Evolutionary conservation across 1,140 invertebrate species (phyloP), one percentile per base, ranked within the genome.

Genomic region (Drosophila triauraria): DNA sequence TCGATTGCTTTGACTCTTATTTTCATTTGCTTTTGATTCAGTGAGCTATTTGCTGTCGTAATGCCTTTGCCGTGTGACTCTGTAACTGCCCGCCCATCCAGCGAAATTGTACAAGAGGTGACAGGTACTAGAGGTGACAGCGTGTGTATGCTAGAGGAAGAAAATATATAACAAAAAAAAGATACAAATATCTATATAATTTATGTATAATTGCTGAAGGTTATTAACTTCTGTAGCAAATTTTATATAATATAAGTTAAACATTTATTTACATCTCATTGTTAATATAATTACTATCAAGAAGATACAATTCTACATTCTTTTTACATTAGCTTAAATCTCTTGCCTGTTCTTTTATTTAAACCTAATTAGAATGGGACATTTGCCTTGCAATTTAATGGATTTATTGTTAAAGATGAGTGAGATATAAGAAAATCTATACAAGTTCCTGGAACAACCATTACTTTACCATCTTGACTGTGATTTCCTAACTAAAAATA

Each of bases 11-110:
- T 17, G 43, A 54, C 75, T 67, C 6, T 56, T 32, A 51, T 58
- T 60, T 72, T 43, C 27, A 57, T 72, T 74, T 72, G 72, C n/a
- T 44, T 67, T 77, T 77, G 50, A 76, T 77, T 57, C 56, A 60
- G 56, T 69, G 50, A 61, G 74, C 75, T 40, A 78, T 78, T 78
- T 78, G 74, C 40, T 78, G 48, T 59, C 63, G 75, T 60, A 77
- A 77, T 78, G 56, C 56, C 58, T 50, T 60, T 67, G 63, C 74
- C 50, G 46, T 59, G 74, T 27, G 75, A 77, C 63, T 77, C 27
- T 53, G 44, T 56, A 56, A 56, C 67, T 77, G 74, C 56, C 61
- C 61, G 75, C 63, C 50, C 63, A 77, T 56, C 25, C 50, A 44
- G 30, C 44, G 48, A 48, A 50, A 47, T 47, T 76, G 9, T 53